Percentiles rank a stretch among this genome's conserved stretches.
Conservation (phyloP, 2,888 invertebrate genomes). For the Microctonus aethiopoides region DNA sequence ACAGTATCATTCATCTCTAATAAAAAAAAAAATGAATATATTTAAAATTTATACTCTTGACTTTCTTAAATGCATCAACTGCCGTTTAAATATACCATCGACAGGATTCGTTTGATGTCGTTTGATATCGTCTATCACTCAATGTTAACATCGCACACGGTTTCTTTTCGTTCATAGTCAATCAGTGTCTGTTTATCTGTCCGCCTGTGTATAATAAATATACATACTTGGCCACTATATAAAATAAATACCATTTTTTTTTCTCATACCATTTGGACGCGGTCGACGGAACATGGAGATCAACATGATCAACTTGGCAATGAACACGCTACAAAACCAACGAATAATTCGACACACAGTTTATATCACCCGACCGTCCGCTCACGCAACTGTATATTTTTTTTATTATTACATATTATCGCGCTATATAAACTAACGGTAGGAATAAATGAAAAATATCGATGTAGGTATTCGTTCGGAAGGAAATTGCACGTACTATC, state of each 20-base stretch:
- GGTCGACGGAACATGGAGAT: conserved; percentile 13
- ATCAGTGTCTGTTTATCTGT: neutral
- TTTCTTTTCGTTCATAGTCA: neutral
- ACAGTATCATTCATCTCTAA: too few species aligned
- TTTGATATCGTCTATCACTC: neutral
- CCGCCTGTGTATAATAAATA: neutral
- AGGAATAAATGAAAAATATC: neutral
- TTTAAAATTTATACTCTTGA: too few species aligned
- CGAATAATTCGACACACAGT: neutral
- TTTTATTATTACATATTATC: neutral
- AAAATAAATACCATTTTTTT: too few species aligned
- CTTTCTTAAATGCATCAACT: too few species aligned
- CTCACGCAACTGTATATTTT: neutral
- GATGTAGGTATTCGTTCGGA: neutral
- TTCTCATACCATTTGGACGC: conserved; percentile 15
- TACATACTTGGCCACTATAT: too few species aligned
- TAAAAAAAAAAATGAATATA: too few species aligned
- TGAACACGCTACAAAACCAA: neutral
- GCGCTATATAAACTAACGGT: neutral
- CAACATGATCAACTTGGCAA: neutral
- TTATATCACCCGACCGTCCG: too few species aligned
- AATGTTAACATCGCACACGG: neutral
- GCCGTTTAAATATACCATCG: too few species aligned
- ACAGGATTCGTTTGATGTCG: neutral
- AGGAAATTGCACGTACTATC: neutral